Base-by-base conservation (phyloP, 2,888 invertebrate species). In the Amblyjoppa proteus region DNA sequence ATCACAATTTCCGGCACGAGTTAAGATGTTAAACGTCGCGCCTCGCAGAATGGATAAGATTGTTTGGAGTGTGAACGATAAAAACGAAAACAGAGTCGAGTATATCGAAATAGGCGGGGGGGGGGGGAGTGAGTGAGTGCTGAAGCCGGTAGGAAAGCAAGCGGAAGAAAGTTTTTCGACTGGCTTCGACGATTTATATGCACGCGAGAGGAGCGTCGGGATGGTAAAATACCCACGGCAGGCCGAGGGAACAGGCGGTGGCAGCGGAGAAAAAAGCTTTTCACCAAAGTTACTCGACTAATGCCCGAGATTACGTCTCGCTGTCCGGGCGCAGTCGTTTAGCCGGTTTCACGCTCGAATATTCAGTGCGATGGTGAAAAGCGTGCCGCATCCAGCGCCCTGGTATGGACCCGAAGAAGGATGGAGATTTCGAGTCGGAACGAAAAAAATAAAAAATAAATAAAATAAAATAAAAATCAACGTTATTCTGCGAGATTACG, bases 241-340 rank as follows among this genome's bases (percentile, higher is more conserved):
- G 77, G 45, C 53, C 53, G 51, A 53, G 45, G 64, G 49, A 78
- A 78, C 78, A 78, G 78, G 68, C 58, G 45, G 49, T 69, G 78
- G 81, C 53, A 81, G 66, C 76, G 56, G 76, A 76, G 80, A 81
- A 85, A 49, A 83, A 85, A 80, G 83, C 80, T 85, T 85, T 85
- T 85, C 76, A 83, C 85, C 76, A 80, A 85, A 85, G 85, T 83
- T 85, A 83, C 85, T 83, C 80, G 85, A 85, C 79, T 85, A 85
- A 83, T 83, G 85, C 85, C 61, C 56, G 83, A 85, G 85, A 85
- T 85, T 85, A 85, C 85, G 85, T 83, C 58, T 73, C 79, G 71
- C 83, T 85, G 76, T 83, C 73, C 71, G 68, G n/a, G 66, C 31
- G 69, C 64, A 56, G 70, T 70, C 78, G 70, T 58, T 61, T 56